Evolutionary conservation across 2,888 invertebrate genomes (phyloP).

Genomic region (Synergus itoensis): DNA sequence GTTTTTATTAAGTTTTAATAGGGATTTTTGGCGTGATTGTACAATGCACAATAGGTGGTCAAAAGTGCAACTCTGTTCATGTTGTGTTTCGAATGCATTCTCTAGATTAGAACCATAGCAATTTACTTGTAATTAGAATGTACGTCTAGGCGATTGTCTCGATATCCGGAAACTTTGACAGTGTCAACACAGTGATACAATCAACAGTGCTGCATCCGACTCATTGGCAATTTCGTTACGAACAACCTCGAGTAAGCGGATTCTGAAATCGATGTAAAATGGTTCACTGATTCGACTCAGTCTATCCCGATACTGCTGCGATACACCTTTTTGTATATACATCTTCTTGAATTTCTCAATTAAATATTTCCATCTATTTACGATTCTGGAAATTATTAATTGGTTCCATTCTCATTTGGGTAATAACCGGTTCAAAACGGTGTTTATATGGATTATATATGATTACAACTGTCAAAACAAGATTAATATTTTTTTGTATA

Average conservation of each 20-base stretch:
- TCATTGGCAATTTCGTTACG: slow-evolving; percentile 18
- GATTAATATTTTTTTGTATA: no score
- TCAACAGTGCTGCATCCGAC: slow-evolving; percentile 12
- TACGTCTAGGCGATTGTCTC: not conserved
- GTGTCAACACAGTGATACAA: slow-evolving; percentile 13
- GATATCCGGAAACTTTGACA: slow-evolving; percentile 6
- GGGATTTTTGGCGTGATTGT: no score
- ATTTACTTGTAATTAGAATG: slow-evolving; percentile 3
- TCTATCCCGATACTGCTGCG: not conserved
- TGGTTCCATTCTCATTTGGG: no score
- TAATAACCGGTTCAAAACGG: no score
- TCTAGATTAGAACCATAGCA: slow-evolving; percentile 11
- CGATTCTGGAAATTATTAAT: not conserved
- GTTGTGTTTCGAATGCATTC: slow-evolving; percentile 5
- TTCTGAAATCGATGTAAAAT: slow-evolving; percentile 13
- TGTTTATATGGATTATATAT: no score
- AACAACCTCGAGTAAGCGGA: slow-evolving; percentile 11
- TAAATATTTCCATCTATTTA: not conserved
- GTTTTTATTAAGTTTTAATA: no score
- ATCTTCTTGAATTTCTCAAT: not conserved
- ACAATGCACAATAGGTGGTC: not conserved
- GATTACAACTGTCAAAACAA: no score
- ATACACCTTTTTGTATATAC: not conserved
- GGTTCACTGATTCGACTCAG: not conserved
- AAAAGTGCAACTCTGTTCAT: slow-evolving; percentile 13